phyloP scores from a whole-genome alignment of 1,140 invertebrate species.

The Coptotermes formosanus region DNA sequence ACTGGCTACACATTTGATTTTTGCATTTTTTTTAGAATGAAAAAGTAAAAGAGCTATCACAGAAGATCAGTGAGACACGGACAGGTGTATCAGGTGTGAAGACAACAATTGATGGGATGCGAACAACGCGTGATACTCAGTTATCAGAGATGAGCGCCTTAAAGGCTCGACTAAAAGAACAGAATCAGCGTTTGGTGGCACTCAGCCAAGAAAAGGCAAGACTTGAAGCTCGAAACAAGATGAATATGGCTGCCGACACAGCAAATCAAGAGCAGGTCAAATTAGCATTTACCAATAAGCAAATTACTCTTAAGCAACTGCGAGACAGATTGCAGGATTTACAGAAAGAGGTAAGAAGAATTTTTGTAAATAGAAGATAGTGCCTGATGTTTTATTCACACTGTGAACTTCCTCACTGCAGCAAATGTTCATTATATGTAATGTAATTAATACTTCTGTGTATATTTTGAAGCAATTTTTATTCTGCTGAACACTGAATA shows the following conservation, averaged over 20 bases:
- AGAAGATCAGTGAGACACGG: constrained; percentile 84
- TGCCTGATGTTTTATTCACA: too few relatives aligned
- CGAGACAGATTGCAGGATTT: constrained; percentile 68
- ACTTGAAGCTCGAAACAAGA: constrained; percentile 72
- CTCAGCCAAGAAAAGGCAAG: constrained; percentile 80
- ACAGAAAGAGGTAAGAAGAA: constrained; percentile 56
- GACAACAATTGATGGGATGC: constrained; percentile 94
- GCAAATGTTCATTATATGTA: too few relatives aligned
- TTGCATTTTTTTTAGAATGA: constrained; percentile 57
- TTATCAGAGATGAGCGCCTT: constrained; percentile 85
- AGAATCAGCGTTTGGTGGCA: constrained; percentile 70
- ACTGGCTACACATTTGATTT: too few relatives aligned
- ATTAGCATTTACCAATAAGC: constrained; percentile 73
- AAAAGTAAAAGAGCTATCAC: constrained; percentile 82
- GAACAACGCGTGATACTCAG: constrained; percentile 82
- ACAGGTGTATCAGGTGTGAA: constrained; percentile 90
- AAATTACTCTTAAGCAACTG: constrained; percentile 82
- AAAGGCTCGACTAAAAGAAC: constrained; percentile 80
- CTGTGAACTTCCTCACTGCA: too few relatives aligned
- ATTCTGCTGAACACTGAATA: too few relatives aligned
- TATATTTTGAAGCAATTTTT: too few relatives aligned
- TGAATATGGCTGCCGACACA: constrained; percentile 57
- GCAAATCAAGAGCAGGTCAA: constrained; percentile 66
- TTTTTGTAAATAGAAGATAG: neutral
- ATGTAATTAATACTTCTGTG: too few relatives aligned